These are phyloP conservation scores for Acyrthosiphon pisum DNA, from an alignment of 1,140 invertebrate genomes.

Conservation along the genomic window DNA sequence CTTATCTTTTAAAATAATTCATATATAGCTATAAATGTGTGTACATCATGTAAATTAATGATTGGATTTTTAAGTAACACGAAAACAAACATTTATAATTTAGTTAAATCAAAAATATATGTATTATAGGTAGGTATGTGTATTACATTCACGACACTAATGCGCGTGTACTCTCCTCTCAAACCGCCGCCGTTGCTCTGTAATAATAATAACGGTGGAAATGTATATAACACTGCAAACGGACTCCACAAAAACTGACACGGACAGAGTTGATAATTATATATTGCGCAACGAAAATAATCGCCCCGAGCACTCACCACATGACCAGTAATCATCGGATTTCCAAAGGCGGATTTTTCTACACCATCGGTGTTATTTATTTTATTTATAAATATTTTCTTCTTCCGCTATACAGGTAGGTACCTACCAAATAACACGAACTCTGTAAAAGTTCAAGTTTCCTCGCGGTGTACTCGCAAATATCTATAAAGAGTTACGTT, in stretches of 20 bases:
- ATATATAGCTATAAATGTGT: neutral
- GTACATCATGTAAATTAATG: neutral
- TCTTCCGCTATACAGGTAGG: neutral
- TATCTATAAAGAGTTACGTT: too few species aligned
- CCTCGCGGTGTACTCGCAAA: neutral
- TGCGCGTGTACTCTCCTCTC: neutral
- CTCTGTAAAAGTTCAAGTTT: neutral
- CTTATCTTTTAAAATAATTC: neutral
- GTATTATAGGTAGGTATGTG: neutral
- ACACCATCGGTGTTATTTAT: neutral
- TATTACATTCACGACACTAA: neutral
- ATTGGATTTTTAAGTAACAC: neutral
- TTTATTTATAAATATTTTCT: neutral
- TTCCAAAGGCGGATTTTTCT: conserved; percentile 17
- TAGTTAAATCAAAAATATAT: neutral
- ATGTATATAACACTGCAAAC: neutral
- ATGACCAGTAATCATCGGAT: conserved; percentile 11
- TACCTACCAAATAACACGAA: neutral
- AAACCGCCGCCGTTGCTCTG: neutral
- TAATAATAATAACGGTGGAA: conserved; percentile 10
- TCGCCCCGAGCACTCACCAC: neutral
- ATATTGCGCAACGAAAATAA: conserved; percentile 15
- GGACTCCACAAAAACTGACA: neutral
- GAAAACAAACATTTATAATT: neutral
- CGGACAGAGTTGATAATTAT: conserved; percentile 25